Percentiles rank a stretch among this genome's conserved stretches.
Conservation (phyloP, 2,888 invertebrate species). For the Cremastinae sp. region DNA sequence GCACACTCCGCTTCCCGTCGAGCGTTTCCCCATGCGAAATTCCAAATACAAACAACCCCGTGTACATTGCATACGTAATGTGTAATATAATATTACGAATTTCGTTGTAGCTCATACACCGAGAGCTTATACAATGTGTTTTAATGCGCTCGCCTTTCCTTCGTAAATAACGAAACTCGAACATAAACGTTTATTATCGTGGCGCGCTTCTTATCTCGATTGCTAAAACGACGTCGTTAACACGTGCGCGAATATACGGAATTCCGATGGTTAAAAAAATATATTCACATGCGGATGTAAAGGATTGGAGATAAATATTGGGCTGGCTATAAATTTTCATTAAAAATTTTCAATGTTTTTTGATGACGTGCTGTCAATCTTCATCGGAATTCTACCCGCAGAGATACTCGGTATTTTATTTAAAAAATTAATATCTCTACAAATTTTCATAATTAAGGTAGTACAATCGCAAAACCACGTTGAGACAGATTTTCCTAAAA, state of each 20-base stretch:
- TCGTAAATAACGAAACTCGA: constrained; percentile 11
- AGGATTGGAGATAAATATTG: no score
- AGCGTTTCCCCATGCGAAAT: constrained; percentile 27
- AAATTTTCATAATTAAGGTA: no score
- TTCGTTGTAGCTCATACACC: background rate
- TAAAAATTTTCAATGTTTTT: no score
- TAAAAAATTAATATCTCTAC: no score
- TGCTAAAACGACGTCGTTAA: constrained; percentile 47
- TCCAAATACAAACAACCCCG: constrained; percentile 34
- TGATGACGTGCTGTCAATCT: no score
- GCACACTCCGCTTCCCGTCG: background rate
- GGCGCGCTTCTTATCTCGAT: constrained; percentile 25
- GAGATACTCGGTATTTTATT: no score
- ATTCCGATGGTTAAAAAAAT: background rate
- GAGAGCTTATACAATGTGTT: constrained; percentile 17
- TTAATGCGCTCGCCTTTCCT: constrained; percentile 30
- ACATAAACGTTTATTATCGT: constrained; percentile 15
- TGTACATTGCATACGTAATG: constrained; percentile 14
- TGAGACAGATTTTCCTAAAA: no score
- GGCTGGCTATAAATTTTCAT: no score
- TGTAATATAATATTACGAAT: background rate
- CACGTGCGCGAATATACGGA: constrained; percentile 28
- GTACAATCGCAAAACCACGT: no score
- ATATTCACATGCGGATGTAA: background rate
- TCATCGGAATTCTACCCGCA: no score